These are phyloP conservation scores for Hippocampus kuda DNA, from an alignment of 2,797 vertebrate genomes.

Conservation along the genomic window DNA sequence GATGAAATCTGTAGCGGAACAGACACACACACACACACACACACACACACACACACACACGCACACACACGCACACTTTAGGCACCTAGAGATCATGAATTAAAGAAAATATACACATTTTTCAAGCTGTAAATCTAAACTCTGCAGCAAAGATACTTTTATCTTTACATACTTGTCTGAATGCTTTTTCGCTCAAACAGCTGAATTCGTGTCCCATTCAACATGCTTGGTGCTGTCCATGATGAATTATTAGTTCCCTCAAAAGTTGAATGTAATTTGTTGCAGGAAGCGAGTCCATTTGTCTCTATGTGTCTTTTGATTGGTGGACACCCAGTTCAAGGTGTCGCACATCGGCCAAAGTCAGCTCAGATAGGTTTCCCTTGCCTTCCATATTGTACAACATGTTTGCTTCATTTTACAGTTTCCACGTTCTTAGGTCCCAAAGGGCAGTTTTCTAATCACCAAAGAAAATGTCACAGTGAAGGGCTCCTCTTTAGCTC, in stretches of 20 bases:
- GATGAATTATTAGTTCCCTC: too few species aligned
- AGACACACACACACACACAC: constrained; percentile 2
- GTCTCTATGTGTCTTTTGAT: too few species aligned
- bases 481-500: not conserved
- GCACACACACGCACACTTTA: not conserved
- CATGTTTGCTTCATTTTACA: too few species aligned
- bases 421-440: not conserved
- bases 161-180: not conserved
- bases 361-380: too few species aligned
- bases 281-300: too few species aligned
- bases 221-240: too few species aligned
- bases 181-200: not conserved
- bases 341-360: too few species aligned
- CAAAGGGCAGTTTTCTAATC: not conserved
- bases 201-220: not conserved
- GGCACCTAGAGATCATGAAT: not conserved
- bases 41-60: not conserved
- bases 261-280: too few species aligned
- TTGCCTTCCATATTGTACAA: too few species aligned
- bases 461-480: not conserved
- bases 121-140: constrained; percentile 1
- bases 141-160: not conserved
- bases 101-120: not conserved
- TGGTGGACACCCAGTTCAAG: too few species aligned
- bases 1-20: constrained; percentile 14